A percentile compares a stretch with the other conserved stretches of the same genome.
These are phyloP conservation scores for Ranitomeya variabilis DNA, from an alignment of 2,113 vertebrate species.

Conservation along the genomic window DNA sequence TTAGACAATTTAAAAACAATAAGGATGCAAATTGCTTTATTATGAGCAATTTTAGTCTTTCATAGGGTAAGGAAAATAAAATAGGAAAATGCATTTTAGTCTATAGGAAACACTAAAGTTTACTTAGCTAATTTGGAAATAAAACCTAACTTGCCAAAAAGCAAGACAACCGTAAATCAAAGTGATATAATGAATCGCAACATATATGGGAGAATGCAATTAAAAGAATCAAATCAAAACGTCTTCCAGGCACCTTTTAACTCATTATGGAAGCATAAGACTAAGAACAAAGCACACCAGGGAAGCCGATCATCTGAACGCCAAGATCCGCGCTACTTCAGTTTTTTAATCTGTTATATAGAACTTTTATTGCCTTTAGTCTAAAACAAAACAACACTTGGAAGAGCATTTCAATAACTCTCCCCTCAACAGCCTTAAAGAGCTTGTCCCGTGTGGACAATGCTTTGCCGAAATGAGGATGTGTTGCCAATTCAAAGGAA, in stretches of 20 bases:
- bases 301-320: conserved; percentile 14
- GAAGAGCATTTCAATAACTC: neutral
- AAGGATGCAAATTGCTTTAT: conserved; percentile 37
- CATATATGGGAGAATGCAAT: conserved; percentile 39
- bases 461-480: no score
- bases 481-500: no score
- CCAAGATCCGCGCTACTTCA: neutral
- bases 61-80: neutral
- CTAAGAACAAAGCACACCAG: conserved; percentile 43
- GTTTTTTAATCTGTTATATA: conserved; percentile 1
- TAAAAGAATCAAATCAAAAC: conserved; percentile 27
- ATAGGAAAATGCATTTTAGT: neutral
- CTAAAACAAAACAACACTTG: neutral
- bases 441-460: no score
- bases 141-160: conserved; percentile 2
- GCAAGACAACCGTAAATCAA: conserved; percentile 30
- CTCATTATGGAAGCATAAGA: conserved; percentile 43
- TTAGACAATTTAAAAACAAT: conserved; percentile 25
- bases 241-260: conserved; percentile 44
- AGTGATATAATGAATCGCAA: conserved; percentile 51
- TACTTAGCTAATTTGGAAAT: conserved; percentile 50
- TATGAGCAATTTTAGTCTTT: neutral
- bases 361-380: conserved; percentile 16
- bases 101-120: conserved; percentile 41
- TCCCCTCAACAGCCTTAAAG: neutral